Evolutionary conservation across 1,140 invertebrate species (phyloP), one percentile per base, ranked within the genome.

Genomic region (Lepidotrigona ventralis): DNA sequence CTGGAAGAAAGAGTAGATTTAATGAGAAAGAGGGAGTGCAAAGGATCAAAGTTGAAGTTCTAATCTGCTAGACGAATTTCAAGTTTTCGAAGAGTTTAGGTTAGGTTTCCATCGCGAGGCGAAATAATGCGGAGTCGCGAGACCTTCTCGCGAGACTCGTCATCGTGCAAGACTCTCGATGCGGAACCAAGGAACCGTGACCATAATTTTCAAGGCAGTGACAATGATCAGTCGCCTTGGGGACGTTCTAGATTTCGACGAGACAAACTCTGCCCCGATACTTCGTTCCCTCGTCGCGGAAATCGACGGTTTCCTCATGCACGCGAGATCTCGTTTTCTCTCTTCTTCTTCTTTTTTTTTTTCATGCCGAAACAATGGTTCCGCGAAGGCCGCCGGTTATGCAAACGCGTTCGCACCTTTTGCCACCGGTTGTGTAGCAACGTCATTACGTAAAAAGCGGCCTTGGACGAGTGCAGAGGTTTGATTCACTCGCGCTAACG

Each of bases 401-500:
- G 86, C 87, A 85, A 88, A 88, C 83, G 72, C 77, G 72, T 88
- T 88, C 82, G 85, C 82, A 87, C 86, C 86, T 88, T 80, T 64
- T 86, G 76, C 63, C 82, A 75, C 68, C 60, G 75, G 33, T 46
- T 53, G 66, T 79, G 29, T 53, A 17, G 63, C 60, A 15, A 46
- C 29, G 73, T 46, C 63, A 85, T 88, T 88, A 88, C 88, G 87
- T 81, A 88, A 88, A 88, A 88, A 78, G 33, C 72, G 68, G 74
- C 87, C 86, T 88, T 86, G 86, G 63, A 68, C 83, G 86, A 88
- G 79, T 88, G 76, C 83, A 85, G 73, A 83, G 83, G 76, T 88
- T 85, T 60, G 39, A 80, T 85, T 76, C 58, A 11, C 68, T 33
- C 33, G 12, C 12, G 29, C 19, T 17, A 56, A 21, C 81, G 21